Conservation (phyloP, 2,888 invertebrate species). For the Magallana nippona region DNA sequence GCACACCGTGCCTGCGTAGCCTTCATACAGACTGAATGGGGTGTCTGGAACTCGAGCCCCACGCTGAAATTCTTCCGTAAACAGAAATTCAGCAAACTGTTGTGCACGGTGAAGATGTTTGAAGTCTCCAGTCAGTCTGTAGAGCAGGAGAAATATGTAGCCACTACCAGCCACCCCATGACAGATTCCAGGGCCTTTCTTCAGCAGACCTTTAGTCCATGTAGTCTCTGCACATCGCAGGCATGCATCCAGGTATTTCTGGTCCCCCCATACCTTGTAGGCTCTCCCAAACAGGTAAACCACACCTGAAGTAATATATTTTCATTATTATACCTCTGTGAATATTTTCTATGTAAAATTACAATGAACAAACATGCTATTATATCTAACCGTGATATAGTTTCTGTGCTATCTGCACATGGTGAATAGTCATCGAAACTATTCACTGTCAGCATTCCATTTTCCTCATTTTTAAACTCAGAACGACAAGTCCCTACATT, state of each 20-base stretch:
- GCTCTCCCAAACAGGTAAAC: slow-evolving; percentile 91
- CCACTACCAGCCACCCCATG: slow-evolving; percentile 84
- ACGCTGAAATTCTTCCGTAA: slow-evolving; percentile 70
- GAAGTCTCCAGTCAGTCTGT: slow-evolving; percentile 87
- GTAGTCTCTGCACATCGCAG: slow-evolving; percentile 87
- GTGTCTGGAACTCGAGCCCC: slow-evolving; percentile 89
- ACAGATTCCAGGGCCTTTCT: slow-evolving; percentile 93
- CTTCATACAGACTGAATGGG: slow-evolving; percentile 92
- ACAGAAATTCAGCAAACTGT: slow-evolving; percentile 88
- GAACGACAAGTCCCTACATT: no score
- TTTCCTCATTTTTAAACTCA: no score
- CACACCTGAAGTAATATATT: slow-evolving; percentile 81
- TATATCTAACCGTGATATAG: no score
- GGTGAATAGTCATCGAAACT: no score
- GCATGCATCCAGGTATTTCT: slow-evolving; percentile 87
- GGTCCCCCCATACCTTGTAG: slow-evolving; percentile 87
- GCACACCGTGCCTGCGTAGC: slow-evolving; percentile 91
- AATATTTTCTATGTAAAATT: no score
- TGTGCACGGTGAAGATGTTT: slow-evolving; percentile 87
- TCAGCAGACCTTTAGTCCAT: slow-evolving; percentile 90
- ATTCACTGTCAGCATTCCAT: no score
- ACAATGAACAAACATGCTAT: no score
- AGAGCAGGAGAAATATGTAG: slow-evolving; percentile 82
- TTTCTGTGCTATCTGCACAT: no score
- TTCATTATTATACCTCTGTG: no score